phyloP scores from a whole-genome alignment of 2,888 invertebrate species.

The Atethmia centrago region DNA sequence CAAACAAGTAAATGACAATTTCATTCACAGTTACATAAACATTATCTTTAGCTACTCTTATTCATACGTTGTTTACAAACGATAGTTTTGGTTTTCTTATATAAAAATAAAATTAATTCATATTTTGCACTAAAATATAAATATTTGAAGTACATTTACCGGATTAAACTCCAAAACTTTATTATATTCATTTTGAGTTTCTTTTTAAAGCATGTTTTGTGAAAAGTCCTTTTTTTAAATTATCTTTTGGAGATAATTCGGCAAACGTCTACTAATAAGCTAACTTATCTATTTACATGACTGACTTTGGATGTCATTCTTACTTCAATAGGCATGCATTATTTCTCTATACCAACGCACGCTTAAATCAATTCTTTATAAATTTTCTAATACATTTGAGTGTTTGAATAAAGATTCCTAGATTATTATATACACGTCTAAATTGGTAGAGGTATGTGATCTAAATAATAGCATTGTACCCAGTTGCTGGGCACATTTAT shows the following conservation, averaged over 20 bases:
- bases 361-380: constrained; percentile 38
- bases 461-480: constrained; percentile 29
- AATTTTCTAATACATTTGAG: constrained; percentile 41
- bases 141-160: constrained; percentile 49
- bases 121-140: constrained; percentile 66
- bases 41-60: constrained; percentile 52
- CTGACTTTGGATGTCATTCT: constrained; percentile 77
- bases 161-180: constrained; percentile 20
- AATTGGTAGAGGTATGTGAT: constrained; percentile 48
- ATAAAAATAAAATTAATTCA: constrained; percentile 79
- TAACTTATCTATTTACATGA: constrained; percentile 77
- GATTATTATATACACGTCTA: constrained; percentile 52
- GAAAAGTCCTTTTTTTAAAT: background rate
- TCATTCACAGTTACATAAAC: constrained; percentile 48
- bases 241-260: constrained; percentile 40
- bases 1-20: constrained; percentile 28
- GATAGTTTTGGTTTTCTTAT: constrained; percentile 80
- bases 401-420: constrained; percentile 37
- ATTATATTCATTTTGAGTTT: background rate
- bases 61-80: constrained; percentile 55
- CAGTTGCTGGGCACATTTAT: constrained; percentile 34
- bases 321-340: constrained; percentile 33
- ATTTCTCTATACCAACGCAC: constrained; percentile 27
- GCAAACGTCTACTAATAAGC: constrained; percentile 52
- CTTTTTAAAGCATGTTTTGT: background rate